These are phyloP conservation scores for Pogonocherus hispidulus DNA, from an alignment of 2,888 invertebrate genomes.

Conservation along the genomic window DNA sequence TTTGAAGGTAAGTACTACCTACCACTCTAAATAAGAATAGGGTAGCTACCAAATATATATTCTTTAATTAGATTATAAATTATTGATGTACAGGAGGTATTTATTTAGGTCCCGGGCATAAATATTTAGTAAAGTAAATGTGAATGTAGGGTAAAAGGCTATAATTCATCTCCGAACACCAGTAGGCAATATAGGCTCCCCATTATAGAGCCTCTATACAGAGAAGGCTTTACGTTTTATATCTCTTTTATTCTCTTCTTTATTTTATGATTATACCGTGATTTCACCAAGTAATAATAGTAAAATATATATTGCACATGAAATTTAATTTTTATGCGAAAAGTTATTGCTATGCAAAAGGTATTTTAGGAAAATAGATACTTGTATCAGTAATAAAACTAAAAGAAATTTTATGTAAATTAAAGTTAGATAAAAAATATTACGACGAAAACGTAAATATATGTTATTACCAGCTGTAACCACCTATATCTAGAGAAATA, in stretches of 20 bases:
- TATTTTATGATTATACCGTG: conserved; percentile 64
- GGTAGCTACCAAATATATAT: too few species aligned
- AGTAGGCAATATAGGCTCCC: conserved; percentile 60
- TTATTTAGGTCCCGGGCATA: conserved; percentile 36
- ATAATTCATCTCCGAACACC: conserved; percentile 41
- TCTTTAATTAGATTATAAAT: conserved; percentile 10
- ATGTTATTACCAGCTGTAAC: too few species aligned
- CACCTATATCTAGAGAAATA: too few species aligned
- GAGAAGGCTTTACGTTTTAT: conserved; percentile 63
- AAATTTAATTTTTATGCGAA: conserved; percentile 62
- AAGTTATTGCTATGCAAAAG: conserved; percentile 39
- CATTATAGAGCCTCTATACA: conserved; percentile 60
- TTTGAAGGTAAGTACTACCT: too few species aligned
- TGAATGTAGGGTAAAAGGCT: conserved; percentile 45
- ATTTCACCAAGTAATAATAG: conserved; percentile 63
- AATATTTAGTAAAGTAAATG: conserved; percentile 50
- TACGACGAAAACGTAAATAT: background rate
- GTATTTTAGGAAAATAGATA: conserved; percentile 30
- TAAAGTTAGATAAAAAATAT: conserved; percentile 24
- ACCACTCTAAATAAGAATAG: too few species aligned
- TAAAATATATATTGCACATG: conserved; percentile 62
- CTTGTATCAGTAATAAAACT: conserved; percentile 28
- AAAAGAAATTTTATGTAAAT: conserved; percentile 28
- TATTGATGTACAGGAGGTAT: conserved; percentile 18
- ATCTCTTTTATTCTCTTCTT: conserved; percentile 64